Conservation (phyloP, 2,113 vertebrate species). For the Probosciger aterrimus region DNA sequence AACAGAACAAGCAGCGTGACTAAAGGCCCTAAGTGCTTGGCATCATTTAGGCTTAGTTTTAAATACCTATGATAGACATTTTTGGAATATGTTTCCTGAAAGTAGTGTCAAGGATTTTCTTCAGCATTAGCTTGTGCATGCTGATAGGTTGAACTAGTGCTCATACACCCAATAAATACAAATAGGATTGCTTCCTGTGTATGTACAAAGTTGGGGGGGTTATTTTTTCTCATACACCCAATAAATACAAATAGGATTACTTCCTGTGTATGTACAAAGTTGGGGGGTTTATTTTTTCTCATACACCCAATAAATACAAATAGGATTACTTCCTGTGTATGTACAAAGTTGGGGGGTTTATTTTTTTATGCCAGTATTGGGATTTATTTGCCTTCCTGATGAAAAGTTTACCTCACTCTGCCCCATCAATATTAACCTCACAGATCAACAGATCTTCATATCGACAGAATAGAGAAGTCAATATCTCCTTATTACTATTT, state of each 20-base stretch:
- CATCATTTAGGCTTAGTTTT: constrained; percentile 17
- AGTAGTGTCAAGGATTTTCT: not conserved
- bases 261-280: not conserved
- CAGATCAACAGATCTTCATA: constrained; percentile 71
- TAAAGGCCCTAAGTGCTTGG: not conserved
- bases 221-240: no score
- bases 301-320: constrained; percentile 17
- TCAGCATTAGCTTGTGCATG: not conserved
- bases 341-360: not conserved
- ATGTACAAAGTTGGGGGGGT: not conserved
- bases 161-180: not conserved
- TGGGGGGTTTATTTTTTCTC: not conserved
- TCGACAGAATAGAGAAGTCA: constrained; percentile 64
- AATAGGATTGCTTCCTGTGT: constrained; percentile 3
- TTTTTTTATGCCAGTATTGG: not conserved
- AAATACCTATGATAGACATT: constrained; percentile 10
- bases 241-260: not conserved
- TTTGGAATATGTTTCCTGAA: constrained; percentile 16
- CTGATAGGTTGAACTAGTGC: constrained; percentile 1
- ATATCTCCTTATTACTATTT: constrained; percentile 74
- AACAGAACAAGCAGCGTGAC: not conserved
- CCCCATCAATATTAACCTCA: constrained; percentile 62
- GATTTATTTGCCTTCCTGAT: constrained; percentile 44
- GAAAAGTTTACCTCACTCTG: constrained; percentile 46
- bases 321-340: not conserved